Conservation (phyloP, 2,113 vertebrate genomes). For the Sciurus niger region DNA sequence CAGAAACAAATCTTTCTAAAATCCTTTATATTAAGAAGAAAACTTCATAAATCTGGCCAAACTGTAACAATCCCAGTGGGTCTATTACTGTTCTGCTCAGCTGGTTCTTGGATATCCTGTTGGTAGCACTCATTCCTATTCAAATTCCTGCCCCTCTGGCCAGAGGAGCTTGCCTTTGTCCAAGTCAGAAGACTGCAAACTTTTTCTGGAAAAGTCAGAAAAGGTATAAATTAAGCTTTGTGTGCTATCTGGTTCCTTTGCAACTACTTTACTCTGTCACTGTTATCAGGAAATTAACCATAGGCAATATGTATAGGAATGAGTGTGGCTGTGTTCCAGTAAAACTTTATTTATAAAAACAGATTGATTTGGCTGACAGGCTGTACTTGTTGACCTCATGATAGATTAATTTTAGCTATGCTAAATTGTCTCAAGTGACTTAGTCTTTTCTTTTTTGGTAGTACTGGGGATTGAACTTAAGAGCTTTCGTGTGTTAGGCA, state of each 20-base stretch:
- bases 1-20: background rate
- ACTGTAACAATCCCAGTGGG: background rate
- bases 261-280: background rate
- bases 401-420: background rate
- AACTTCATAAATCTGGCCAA: background rate
- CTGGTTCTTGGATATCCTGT: background rate
- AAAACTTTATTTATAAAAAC: background rate
- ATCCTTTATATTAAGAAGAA: conserved; percentile 12
- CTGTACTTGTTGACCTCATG: background rate
- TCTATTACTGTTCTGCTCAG: background rate
- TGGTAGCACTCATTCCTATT: background rate
- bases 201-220: conserved; percentile 9
- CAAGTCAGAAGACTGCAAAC: background rate
- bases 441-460: background rate
- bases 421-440: background rate
- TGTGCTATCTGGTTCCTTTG: background rate
- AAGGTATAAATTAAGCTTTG: background rate
- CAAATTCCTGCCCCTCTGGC: background rate
- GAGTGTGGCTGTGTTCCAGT: background rate
- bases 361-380: background rate
- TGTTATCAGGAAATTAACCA: background rate
- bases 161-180: background rate
- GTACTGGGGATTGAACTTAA: background rate
- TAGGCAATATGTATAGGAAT: background rate
- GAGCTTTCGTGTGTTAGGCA: background rate